These are phyloP conservation scores for Drosophila monieri DNA, from an alignment of 2,888 invertebrate species.

Conservation along the genomic window DNA sequence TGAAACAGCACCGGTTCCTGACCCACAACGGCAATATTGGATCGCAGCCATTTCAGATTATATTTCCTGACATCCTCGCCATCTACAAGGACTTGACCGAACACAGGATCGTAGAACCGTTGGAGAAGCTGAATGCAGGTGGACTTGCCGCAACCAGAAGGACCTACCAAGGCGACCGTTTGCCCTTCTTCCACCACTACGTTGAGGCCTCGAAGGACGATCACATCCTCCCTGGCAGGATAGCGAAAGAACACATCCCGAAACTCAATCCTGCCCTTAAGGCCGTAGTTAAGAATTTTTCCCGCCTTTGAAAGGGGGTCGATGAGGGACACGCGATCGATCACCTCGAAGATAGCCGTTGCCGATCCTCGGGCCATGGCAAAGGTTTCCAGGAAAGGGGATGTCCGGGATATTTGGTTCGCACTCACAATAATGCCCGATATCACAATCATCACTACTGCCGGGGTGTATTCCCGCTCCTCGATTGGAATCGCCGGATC, in stretches of 20 bases:
- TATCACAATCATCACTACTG: constrained; percentile 88
- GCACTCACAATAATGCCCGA: constrained; percentile 91
- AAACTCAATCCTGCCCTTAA: constrained; percentile 88
- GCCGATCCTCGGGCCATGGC: constrained; percentile 90
- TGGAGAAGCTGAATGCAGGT: constrained; percentile 91
- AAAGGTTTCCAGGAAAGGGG: constrained; percentile 90
- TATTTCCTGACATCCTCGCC: constrained; percentile 87
- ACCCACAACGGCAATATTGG: constrained; percentile 92
- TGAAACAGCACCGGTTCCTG: constrained; percentile 95
- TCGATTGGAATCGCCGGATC: constrained; percentile 83
- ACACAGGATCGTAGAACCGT: constrained; percentile 87
- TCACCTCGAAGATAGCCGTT: constrained; percentile 88
- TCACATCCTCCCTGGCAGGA: constrained; percentile 89
- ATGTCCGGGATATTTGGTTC: constrained; percentile 89
- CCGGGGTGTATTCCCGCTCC: constrained; percentile 87
- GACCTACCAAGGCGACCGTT: constrained; percentile 89
- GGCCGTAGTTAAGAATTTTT: constrained; percentile 84
- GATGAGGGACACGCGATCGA: constrained; percentile 89
- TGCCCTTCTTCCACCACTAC: constrained; percentile 87
- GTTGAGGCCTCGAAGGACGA: constrained; percentile 88
- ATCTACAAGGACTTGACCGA: constrained; percentile 86
- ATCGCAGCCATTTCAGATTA: constrained; percentile 89
- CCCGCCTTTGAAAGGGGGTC: constrained; percentile 89
- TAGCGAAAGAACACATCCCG: constrained; percentile 89
- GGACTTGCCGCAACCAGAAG: constrained; percentile 92